Percentiles rank a stretch among this genome's conserved stretches.
phyloP scores from a whole-genome alignment of 2,888 invertebrate species.

The Metellina segmentata region DNA sequence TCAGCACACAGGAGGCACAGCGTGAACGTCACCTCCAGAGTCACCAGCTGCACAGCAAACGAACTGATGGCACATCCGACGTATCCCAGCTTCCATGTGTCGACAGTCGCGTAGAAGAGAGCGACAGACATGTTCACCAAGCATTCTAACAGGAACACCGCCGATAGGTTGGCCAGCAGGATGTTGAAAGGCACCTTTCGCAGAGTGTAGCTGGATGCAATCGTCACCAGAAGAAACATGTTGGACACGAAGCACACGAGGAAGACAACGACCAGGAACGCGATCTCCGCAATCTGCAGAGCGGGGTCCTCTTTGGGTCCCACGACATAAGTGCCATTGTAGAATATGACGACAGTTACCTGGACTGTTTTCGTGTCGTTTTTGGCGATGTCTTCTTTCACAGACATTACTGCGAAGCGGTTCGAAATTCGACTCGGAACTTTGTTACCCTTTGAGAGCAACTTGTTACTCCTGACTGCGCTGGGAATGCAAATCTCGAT shows the following conservation, averaged over 20 bases:
- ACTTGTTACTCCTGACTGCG: not conserved
- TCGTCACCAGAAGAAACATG: conserved; percentile 78
- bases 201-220: conserved; percentile 78
- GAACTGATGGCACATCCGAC: conserved; percentile 78
- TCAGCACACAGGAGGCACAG: conserved; percentile 78
- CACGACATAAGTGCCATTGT: conserved; percentile 32
- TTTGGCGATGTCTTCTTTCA: not conserved
- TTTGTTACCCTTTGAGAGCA: not conserved
- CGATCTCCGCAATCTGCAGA: conserved; percentile 42
- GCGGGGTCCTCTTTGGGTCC: conserved; percentile 36
- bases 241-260: conserved; percentile 78
- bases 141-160: conserved; percentile 77
- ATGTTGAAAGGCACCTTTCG: conserved; percentile 77
- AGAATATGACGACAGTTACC: conserved; percentile 42
- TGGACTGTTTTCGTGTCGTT: conserved; percentile 52
- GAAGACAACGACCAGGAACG: conserved; percentile 78
- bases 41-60: conserved; percentile 77
- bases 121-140: conserved; percentile 78
- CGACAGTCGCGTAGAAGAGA: conserved; percentile 36
- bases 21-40: conserved; percentile 77
- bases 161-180: conserved; percentile 77
- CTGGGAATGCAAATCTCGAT: not conserved
- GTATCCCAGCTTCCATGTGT: conserved; percentile 78
- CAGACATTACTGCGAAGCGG: not conserved
- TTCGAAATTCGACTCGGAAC: not conserved